Conservation (phyloP, 1,140 invertebrate species). For the Apocrypta bakeri region DNA sequence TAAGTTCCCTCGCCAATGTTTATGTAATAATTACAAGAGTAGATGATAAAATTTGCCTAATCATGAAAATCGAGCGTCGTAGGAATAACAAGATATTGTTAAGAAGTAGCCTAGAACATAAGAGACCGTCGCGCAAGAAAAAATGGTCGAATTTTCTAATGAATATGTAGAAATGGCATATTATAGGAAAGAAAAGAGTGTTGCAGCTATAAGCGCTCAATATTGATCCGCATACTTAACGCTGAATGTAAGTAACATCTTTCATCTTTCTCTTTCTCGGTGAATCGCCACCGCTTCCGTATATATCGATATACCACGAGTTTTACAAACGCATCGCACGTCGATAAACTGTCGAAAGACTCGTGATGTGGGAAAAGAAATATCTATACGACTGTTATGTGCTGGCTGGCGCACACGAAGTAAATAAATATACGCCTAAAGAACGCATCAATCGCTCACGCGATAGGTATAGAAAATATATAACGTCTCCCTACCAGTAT, state of each 20-base stretch:
- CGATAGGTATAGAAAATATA: background rate
- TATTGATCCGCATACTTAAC: constrained; percentile 37
- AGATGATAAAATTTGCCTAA: background rate
- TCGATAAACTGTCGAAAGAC: background rate
- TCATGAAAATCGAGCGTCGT: background rate
- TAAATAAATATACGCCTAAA: background rate
- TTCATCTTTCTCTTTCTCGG: background rate
- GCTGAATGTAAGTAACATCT: constrained; percentile 22
- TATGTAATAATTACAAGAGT: background rate
- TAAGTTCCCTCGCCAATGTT: background rate
- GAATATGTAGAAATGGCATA: constrained; percentile 22
- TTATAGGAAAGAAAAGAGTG: constrained; percentile 32
- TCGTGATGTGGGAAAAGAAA: background rate
- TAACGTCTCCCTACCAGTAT: background rate
- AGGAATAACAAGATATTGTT: background rate
- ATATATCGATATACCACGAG: too few relatives aligned
- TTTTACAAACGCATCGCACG: constrained; percentile 1
- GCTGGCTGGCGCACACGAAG: background rate
- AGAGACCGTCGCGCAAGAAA: background rate
- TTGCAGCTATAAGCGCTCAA: constrained; percentile 10
- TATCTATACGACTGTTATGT: background rate
- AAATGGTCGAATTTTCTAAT: background rate
- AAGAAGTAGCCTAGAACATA: too few relatives aligned
- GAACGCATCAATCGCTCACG: background rate
- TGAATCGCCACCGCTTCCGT: background rate